Evolutionary conservation across 1,140 invertebrate genomes (phyloP).

Genomic region (Dolichoris vasculosae): DNA sequence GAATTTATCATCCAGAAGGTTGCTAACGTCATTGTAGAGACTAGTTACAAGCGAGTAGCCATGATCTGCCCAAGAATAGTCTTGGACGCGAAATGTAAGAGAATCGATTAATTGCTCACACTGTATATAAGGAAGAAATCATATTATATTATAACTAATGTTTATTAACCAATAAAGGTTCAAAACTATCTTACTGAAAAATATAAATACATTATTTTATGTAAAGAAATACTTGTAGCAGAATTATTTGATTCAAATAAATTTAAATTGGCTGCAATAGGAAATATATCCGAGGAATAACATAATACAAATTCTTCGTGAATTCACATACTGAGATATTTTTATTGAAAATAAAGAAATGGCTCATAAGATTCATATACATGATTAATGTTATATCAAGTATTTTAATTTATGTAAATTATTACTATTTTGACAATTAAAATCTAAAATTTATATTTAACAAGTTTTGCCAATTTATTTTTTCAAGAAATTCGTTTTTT

Average conservation of each 20-base stretch:
- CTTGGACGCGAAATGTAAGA: slow-evolving; percentile 88
- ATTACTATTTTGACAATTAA: slow-evolving; percentile 3
- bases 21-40: slow-evolving; percentile 90
- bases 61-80: slow-evolving; percentile 95
- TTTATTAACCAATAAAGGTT: background rate
- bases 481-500: background rate
- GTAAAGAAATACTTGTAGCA: no score
- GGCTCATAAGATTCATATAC: background rate
- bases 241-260: no score
- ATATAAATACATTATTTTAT: no score
- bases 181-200: no score
- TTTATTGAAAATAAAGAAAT: background rate
- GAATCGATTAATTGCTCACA: slow-evolving; percentile 79
- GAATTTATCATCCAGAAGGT: slow-evolving; percentile 90
- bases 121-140: slow-evolving; percentile 53
- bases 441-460: background rate
- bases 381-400: background rate
- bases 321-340: background rate
- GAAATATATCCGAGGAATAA: no score
- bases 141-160: background rate
- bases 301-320: no score
- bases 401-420: background rate
- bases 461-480: background rate
- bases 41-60: slow-evolving; percentile 90
- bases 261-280: no score